Conservation (phyloP, 2,888 invertebrate species). For the Drosophila tanythrix region DNA sequence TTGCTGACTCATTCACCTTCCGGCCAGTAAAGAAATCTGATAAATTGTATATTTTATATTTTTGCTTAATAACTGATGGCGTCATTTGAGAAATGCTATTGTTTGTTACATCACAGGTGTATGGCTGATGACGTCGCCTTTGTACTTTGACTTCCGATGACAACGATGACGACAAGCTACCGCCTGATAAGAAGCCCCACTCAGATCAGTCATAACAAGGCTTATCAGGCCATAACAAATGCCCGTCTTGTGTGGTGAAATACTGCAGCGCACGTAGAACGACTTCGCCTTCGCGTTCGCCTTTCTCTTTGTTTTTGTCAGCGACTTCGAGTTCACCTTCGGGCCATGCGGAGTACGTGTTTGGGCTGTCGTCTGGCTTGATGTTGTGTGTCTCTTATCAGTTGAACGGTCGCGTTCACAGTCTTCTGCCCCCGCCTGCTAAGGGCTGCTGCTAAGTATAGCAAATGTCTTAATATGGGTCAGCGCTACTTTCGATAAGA, state of each 20-base stretch:
- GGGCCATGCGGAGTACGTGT: slow-evolving; percentile 50
- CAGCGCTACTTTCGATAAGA: slow-evolving; percentile 66
- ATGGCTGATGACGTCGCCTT: slow-evolving; percentile 24
- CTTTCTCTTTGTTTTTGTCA: background rate
- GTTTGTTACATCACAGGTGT: slow-evolving; percentile 34
- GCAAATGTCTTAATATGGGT: slow-evolving; percentile 60
- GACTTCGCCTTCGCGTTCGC: slow-evolving; percentile 9
- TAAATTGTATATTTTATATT: background rate
- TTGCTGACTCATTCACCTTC: slow-evolving; percentile 20
- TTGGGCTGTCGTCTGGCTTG: slow-evolving; percentile 23
- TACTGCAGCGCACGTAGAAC: slow-evolving; percentile 72
- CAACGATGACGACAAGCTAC: slow-evolving; percentile 17
- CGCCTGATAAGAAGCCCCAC: slow-evolving; percentile 58
- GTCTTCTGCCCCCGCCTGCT: slow-evolving; percentile 14
- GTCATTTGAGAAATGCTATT: slow-evolving; percentile 9
- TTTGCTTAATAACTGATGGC: slow-evolving; percentile 2
- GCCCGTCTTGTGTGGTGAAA: slow-evolving; percentile 59
- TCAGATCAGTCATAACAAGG: slow-evolving; percentile 69
- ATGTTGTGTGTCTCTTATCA: slow-evolving; percentile 53
- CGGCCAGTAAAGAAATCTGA: background rate
- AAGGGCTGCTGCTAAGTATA: slow-evolving; percentile 21
- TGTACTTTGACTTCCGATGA: slow-evolving; percentile 58
- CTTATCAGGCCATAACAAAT: slow-evolving; percentile 41
- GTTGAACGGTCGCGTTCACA: background rate
- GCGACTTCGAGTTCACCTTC: slow-evolving; percentile 5